Conservation (phyloP, 1,140 invertebrate genomes). For the Heliconius congener region DNA sequence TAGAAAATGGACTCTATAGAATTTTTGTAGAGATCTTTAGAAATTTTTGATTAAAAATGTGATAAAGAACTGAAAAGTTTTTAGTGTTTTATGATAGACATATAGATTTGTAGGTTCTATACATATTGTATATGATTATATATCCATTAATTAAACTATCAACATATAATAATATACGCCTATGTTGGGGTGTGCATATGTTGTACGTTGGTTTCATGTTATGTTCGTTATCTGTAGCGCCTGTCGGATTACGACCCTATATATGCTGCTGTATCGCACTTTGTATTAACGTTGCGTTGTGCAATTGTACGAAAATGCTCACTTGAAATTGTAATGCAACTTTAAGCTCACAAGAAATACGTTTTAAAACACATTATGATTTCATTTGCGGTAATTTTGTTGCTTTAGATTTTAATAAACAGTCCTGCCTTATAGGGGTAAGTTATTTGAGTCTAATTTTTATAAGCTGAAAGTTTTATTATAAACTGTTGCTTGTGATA, state of each 20-base stretch:
- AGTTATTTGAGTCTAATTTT: not conserved
- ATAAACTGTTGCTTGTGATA: not conserved
- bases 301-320: not conserved
- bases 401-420: not conserved
- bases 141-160: not conserved
- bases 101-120: not conserved
- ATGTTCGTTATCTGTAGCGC: slow-evolving; percentile 21
- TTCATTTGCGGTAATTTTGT: not conserved
- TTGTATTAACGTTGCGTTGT: slow-evolving; percentile 7
- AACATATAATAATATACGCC: not conserved
- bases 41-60: not conserved
- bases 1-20: not conserved
- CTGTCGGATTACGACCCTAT: slow-evolving; percentile 28
- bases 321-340: not conserved
- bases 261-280: slow-evolving; percentile 15
- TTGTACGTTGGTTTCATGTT: slow-evolving; percentile 1
- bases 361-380: not conserved
- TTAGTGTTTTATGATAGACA: too few relatives aligned
- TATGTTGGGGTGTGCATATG: not conserved
- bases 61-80: too few relatives aligned
- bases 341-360: not conserved
- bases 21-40: not conserved
- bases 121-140: not conserved
- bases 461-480: not conserved
- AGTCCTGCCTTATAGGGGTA: too few relatives aligned